Evolutionary conservation across 2,113 vertebrate genomes (phyloP).

Genomic region (Nothobranchius furzeri): DNA sequence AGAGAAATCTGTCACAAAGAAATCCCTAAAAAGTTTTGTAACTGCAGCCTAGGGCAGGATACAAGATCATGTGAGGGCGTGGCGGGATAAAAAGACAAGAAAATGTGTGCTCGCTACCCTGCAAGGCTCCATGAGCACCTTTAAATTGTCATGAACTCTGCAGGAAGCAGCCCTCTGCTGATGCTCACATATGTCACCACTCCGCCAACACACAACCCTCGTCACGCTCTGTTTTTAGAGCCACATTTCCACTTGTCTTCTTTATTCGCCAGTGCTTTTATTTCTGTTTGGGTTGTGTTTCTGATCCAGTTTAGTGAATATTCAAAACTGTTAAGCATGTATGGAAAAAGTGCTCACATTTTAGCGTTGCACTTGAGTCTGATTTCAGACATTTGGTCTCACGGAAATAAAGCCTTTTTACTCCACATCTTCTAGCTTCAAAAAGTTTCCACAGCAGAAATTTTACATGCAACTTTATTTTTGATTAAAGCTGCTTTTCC

Average conservation of each 20-base stretch:
- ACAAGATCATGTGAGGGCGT: too few relatives aligned
- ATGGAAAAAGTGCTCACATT: not conserved
- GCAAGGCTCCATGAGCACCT: conserved; percentile 17
- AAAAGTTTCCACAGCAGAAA: not conserved
- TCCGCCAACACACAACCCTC: not conserved
- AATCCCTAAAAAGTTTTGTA: too few relatives aligned
- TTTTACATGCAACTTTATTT: not conserved
- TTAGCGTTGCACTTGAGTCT: not conserved
- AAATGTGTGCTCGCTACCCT: not conserved
- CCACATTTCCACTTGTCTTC: not conserved
- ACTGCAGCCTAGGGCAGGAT: too few relatives aligned
- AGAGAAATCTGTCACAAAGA: not conserved
- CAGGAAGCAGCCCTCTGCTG: conserved; percentile 2
- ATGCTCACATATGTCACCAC: conserved; percentile 26
- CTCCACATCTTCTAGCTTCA: too few relatives aligned
- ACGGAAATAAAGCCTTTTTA: too few relatives aligned
- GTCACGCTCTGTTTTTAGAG: not conserved
- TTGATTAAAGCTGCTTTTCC: not conserved
- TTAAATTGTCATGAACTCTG: conserved; percentile 9
- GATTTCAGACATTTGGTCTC: not conserved
- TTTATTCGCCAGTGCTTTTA: not conserved
- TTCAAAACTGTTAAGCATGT: not conserved
- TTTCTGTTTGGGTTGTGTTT: not conserved
- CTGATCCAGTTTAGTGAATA: not conserved
- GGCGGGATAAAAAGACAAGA: conserved; percentile 42